These are phyloP conservation scores for Drosophila phalerata DNA, from an alignment of 2,888 invertebrate genomes.

Conservation along the genomic window DNA sequence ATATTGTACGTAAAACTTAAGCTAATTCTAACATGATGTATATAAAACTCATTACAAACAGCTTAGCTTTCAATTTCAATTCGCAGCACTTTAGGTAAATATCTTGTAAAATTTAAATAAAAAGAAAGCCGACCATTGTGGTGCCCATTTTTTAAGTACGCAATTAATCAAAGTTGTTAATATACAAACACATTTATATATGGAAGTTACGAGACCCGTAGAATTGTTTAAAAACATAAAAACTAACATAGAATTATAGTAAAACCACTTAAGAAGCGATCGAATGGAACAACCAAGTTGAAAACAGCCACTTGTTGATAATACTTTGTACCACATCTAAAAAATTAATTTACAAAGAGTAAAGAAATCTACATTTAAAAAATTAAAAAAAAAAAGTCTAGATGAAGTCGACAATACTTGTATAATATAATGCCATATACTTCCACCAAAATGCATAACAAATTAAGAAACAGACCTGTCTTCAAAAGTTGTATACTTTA, in stretches of 20 bases:
- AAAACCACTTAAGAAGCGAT: not conserved
- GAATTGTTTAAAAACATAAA: not conserved
- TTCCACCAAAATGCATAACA: no score
- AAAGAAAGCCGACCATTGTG: constrained; percentile 39
- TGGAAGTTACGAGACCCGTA: constrained; percentile 24
- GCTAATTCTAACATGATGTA: constrained; percentile 8
- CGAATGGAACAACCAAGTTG: not conserved
- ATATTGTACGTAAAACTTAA: constrained; percentile 12
- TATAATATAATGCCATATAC: no score
- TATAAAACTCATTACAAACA: constrained; percentile 17
- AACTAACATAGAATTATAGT: not conserved
- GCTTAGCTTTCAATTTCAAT: constrained; percentile 23
- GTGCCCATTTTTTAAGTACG: constrained; percentile 43
- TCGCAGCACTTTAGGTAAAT: not conserved
- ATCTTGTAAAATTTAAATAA: constrained; percentile 29
- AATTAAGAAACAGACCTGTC: no score
- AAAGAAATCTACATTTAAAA: not conserved
- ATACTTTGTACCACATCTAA: not conserved
- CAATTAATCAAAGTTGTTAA: constrained; percentile 53
- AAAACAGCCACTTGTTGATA: not conserved
- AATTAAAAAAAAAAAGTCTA: no score
- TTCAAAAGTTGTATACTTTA: no score
- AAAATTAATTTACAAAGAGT: not conserved
- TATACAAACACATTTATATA: constrained; percentile 29
- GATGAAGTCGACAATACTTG: no score